Percentiles rank a stretch among this genome's conserved stretches.
Evolutionary conservation across 2,113 vertebrate genomes (phyloP).

Genomic region (Psilopsiagon aymara): DNA sequence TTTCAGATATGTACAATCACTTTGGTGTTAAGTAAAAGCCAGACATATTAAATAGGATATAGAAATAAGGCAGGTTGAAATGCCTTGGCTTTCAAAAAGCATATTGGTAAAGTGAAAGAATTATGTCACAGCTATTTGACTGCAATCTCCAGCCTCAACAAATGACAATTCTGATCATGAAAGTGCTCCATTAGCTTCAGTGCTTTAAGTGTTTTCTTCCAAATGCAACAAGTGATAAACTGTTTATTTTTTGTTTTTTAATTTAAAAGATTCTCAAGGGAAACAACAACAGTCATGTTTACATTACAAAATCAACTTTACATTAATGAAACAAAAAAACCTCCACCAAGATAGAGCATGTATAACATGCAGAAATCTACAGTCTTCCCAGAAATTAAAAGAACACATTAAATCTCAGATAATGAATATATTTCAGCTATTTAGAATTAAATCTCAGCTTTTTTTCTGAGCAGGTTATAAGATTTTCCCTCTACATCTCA

Average conservation of each 20-base stretch:
- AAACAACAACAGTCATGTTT: neutral
- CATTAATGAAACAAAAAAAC: neutral
- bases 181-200: neutral
- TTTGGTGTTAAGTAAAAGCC: neutral
- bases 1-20: neutral
- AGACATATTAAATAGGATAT: neutral
- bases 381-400: slow-evolving; percentile 3
- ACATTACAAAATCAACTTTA: neutral
- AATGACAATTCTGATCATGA: neutral
- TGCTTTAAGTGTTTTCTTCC: neutral
- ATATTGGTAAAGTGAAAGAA: neutral
- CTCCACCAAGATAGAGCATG: neutral
- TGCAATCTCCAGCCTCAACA: neutral
- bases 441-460: neutral
- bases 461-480: neutral
- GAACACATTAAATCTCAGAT: neutral
- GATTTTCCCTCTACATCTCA: neutral
- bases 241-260: neutral
- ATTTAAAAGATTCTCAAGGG: neutral
- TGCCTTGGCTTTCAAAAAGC: neutral
- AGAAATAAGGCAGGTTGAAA: neutral
- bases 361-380: slow-evolving; percentile 45
- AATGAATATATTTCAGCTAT: neutral
- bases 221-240: neutral
- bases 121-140: neutral